These are phyloP conservation scores for Anoura caudifer DNA, from an alignment of 2,113 vertebrate genomes.

Conservation along the genomic window DNA sequence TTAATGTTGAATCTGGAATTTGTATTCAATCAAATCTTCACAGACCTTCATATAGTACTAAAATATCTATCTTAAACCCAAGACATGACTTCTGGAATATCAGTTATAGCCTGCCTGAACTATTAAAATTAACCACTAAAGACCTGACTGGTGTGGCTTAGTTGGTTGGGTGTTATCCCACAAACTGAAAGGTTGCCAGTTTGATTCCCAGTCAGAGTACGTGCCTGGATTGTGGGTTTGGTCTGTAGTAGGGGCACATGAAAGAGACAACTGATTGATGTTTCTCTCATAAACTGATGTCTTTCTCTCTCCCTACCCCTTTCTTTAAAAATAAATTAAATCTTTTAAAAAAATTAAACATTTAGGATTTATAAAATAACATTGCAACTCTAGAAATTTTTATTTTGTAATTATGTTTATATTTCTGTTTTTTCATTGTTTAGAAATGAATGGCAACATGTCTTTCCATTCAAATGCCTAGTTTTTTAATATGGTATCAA, in stretches of 20 bases:
- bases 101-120: neutral
- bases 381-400: neutral
- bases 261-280: neutral
- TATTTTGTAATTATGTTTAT: neutral
- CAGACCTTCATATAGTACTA: neutral
- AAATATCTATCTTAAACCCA: neutral
- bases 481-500: neutral
- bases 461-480: neutral
- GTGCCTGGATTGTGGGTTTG: too few relatives aligned
- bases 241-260: neutral
- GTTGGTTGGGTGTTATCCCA: too few relatives aligned
- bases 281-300: neutral
- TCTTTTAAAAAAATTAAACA: neutral
- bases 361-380: neutral
- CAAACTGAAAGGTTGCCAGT: too few relatives aligned
- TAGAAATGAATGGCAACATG: neutral
- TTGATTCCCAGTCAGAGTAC: neutral
- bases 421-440: neutral
- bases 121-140: neutral
- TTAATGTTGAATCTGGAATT: conserved; percentile 32
- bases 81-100: neutral
- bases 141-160: neutral
- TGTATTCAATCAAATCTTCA: neutral
- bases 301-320: too few relatives aligned
- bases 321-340: too few relatives aligned